Percentiles rank a stretch among this genome's conserved stretches.
Evolutionary conservation across 2,888 invertebrate genomes (phyloP).

Genomic region (Syrphus vitripennis): DNA sequence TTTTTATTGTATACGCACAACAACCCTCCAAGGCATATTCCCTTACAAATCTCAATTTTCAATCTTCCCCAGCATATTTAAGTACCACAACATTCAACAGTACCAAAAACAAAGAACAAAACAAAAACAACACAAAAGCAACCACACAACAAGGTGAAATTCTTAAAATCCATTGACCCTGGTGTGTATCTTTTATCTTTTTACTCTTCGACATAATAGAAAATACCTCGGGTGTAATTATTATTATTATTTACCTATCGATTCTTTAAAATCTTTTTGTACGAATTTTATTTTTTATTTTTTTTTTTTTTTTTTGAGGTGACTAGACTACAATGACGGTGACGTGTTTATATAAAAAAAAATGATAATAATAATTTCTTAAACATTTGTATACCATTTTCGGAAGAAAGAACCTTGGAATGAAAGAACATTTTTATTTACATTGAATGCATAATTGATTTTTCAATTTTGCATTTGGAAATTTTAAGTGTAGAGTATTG

Average conservation of each 20-base stretch:
- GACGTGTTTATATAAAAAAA: not conserved
- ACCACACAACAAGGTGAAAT: constrained; percentile 66
- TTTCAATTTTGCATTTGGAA: constrained; percentile 17
- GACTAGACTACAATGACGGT: not conserved
- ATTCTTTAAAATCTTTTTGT: constrained; percentile 34
- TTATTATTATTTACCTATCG: constrained; percentile 43
- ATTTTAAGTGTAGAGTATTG: not conserved
- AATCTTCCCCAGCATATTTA: not conserved
- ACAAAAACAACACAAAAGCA: not conserved
- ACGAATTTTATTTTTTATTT: not conserved
- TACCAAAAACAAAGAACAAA: not conserved
- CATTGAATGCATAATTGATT: constrained; percentile 55
- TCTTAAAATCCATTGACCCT: constrained; percentile 59
- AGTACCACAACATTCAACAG: not conserved
- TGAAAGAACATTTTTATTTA: not conserved
- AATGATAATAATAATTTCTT: not conserved
- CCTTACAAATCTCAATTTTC: constrained; percentile 14
- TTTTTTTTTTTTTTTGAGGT: not conserved
- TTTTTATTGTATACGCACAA: not conserved
- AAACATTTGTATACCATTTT: constrained; percentile 36
- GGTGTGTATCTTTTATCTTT: constrained; percentile 1
- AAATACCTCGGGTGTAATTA: constrained; percentile 48
- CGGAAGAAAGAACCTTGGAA: constrained; percentile 21
- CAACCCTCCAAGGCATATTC: constrained; percentile 25
- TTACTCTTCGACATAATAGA: constrained; percentile 17